These are phyloP conservation scores for Mesitornis unicolor DNA, from an alignment of 2,113 vertebrate species.

Conservation along the genomic window DNA sequence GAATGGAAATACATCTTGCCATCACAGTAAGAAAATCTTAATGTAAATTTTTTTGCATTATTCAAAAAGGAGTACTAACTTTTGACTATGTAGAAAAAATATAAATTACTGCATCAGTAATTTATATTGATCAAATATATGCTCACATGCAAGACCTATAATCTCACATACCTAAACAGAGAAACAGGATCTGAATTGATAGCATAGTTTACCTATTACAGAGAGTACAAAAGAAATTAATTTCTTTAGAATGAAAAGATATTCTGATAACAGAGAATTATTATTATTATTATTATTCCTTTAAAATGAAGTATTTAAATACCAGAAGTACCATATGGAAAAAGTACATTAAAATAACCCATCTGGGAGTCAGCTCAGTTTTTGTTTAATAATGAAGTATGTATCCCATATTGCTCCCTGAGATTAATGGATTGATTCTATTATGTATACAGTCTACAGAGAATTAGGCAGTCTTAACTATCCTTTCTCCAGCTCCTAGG, in stretches of 20 bases:
- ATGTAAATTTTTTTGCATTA: not conserved
- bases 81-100: not conserved
- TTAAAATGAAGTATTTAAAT: not conserved
- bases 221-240: accelerated
- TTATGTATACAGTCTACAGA: not conserved
- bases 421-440: not conserved
- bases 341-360: not conserved
- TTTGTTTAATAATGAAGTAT: not conserved
- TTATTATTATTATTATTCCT: not conserved
- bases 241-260: not conserved
- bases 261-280: not conserved
- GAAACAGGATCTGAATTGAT: not conserved
- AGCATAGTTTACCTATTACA: not conserved
- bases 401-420: not conserved
- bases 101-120: not conserved
- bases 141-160: not conserved
- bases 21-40: not conserved
- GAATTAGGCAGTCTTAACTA: not conserved
- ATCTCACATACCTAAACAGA: not conserved
- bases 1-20: not conserved
- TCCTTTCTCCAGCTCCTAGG: not conserved
- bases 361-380: not conserved
- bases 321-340: not conserved
- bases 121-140: not conserved
- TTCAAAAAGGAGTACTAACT: too few species aligned